Base-by-base conservation (phyloP, 1,140 invertebrate species). In the Trypoxylus dichotomus region DNA sequence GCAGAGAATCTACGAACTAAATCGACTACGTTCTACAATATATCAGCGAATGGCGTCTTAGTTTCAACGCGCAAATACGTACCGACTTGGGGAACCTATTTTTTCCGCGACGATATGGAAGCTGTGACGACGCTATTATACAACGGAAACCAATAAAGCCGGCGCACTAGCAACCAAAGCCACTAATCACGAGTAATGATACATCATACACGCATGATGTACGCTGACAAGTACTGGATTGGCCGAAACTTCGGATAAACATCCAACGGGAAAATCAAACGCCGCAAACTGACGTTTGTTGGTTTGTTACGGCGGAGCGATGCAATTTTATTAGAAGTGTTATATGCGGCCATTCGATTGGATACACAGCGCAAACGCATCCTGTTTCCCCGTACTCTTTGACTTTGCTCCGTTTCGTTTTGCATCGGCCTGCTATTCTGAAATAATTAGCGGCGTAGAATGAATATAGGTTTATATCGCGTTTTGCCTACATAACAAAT, bases 371-470 rank as follows among this genome's bases (percentile, higher is more conserved):
- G 60, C 60, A 68, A 68, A 68, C 60, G 60, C 58, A 60, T 24
- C 58, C 15, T 24, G n/a, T n/a, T n/a, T n/a, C n/a, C n/a, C n/a
- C n/a, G n/a, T n/a, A n/a, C n/a, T n/a, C n/a, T n/a, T n/a, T n/a
- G n/a, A n/a, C n/a, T n/a, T 43, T 43, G 10, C 47, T 54, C 15
- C 15, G 47, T 19, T 19, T 54, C 19, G 47, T 54, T 54, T 54
- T 54, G 13, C 5, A 29, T 24, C 27, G 21, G 11, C 47, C 47
- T 68, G 19, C 60, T 68, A 68, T 68, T 68, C 27, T 24, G 8
- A 68, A 21, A 68, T 27, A 68, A 68, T 68, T 68, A 68, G 24
- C 60, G 60, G 60, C 60, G 60, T 68, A 68, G 60, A 68, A 68
- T 21, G 13, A 27, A 27, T 25, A 68, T 68, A 24, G 25, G 60